These are phyloP conservation scores for Elephantulus edwardii DNA, from an alignment of 2,113 vertebrate species.

Conservation along the genomic window DNA sequence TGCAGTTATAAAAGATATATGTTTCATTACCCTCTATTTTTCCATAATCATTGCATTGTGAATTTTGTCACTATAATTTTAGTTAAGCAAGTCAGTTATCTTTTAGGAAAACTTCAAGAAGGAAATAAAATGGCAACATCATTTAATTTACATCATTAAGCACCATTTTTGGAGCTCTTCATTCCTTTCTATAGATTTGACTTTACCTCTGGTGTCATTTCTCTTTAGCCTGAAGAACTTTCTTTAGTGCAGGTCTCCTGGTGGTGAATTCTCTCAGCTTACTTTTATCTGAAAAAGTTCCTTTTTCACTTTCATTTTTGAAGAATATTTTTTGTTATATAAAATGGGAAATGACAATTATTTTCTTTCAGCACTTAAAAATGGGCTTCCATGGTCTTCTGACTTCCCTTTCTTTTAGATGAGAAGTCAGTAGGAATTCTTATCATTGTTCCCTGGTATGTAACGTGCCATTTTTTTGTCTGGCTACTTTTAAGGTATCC, in stretches of 20 bases:
- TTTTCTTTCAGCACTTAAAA: neutral
- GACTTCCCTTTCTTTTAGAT: neutral
- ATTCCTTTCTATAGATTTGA: neutral
- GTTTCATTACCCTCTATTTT: neutral
- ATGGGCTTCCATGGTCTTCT: neutral
- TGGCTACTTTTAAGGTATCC: neutral
- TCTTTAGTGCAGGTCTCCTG: neutral
- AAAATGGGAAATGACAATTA: slow-evolving; percentile 7
- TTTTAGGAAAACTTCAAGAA: slow-evolving; percentile 22
- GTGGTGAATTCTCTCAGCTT: neutral
- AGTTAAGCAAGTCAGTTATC: neutral
- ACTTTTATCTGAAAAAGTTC: slow-evolving; percentile 8
- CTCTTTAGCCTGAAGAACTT: neutral
- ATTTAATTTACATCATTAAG: neutral
- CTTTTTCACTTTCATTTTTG: neutral
- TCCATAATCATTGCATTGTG: neutral
- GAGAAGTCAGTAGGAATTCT: neutral
- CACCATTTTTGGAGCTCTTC: neutral
- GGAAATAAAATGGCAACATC: neutral
- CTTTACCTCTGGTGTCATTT: neutral
- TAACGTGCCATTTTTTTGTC: neutral
- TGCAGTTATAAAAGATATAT: neutral
- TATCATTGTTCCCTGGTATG: neutral
- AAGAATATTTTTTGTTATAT: slow-evolving; percentile 13
- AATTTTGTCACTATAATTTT: neutral